These are phyloP conservation scores for Ploceus nigricollis DNA, from an alignment of 2,113 vertebrate genomes.

Conservation along the genomic window DNA sequence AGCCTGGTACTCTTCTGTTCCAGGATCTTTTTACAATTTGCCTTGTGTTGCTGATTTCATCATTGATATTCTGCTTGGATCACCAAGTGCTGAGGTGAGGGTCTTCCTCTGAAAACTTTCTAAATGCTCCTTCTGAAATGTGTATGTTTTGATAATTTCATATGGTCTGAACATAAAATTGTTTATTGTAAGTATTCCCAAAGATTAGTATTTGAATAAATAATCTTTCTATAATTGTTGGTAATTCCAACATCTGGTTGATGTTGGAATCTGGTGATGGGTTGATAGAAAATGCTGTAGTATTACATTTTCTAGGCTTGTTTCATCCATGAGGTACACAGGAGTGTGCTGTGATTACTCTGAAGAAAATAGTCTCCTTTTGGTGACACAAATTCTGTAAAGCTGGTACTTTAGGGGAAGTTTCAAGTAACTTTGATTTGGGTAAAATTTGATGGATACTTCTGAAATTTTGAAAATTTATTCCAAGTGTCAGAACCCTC, in stretches of 20 bases:
- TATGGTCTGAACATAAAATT: not conserved
- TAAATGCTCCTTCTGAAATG: not conserved
- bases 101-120: not conserved
- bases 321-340: not conserved
- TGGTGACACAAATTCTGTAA: not conserved
- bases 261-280: too few relatives aligned
- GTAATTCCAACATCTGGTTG: not conserved
- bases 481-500: not conserved
- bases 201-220: not conserved
- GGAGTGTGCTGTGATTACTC: not conserved
- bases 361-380: not conserved
- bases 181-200: not conserved
- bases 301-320: not conserved
- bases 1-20: not conserved
- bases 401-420: not conserved
- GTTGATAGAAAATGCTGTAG: not conserved
- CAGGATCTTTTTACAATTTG: slow-evolving; percentile 94
- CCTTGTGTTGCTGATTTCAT: slow-evolving; percentile 95
- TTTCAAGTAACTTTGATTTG: not conserved
- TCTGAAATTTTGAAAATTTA: not conserved
- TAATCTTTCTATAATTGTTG: not conserved
- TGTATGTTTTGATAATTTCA: not conserved
- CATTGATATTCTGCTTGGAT: slow-evolving; percentile 95
- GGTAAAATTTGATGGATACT: not conserved
- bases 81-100: slow-evolving; percentile 92